Evolutionary conservation across 1,140 invertebrate genomes (phyloP).

Genomic region (Diachasmimorpha longicaudata): DNA sequence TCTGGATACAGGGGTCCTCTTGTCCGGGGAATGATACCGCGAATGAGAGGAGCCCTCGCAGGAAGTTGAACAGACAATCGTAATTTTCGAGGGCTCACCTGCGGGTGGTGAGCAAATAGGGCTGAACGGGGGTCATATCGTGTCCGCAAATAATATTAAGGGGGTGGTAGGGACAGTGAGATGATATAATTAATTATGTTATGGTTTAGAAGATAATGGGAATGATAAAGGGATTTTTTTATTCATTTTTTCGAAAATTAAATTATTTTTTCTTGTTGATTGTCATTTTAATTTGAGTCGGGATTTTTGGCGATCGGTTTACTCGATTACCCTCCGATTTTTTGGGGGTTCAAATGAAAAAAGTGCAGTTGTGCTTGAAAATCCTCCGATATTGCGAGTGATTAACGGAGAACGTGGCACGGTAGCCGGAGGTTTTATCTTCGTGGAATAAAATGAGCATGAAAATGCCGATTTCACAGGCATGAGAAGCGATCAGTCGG

Average conservation of each 20-base stretch:
- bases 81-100: not conserved
- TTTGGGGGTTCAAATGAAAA: too few species aligned
- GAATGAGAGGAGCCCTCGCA: not conserved
- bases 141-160: too few species aligned
- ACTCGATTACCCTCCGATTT: too few species aligned
- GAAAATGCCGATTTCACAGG: conserved; percentile 37
- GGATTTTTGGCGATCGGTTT: too few species aligned
- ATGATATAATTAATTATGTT: too few species aligned
- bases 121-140: too few species aligned
- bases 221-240: too few species aligned
- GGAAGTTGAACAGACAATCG: conserved; percentile 28
- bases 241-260: too few species aligned
- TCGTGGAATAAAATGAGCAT: conserved; percentile 14
- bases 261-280: too few species aligned
- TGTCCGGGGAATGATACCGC: not conserved
- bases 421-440: conserved; percentile 17
- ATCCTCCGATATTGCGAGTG: not conserved
- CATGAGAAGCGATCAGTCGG: not conserved
- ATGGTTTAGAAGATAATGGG: too few species aligned
- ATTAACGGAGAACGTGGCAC: not conserved
- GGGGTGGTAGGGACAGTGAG: too few species aligned
- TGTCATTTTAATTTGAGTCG: too few species aligned
- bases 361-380: not conserved
- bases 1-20: conserved; percentile 13
- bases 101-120: not conserved